A percentile compares a stretch with the other conserved stretches of the same genome.
Conservation (phyloP, 64 coral and sea anemone species). For the Porites lutea region DNA sequence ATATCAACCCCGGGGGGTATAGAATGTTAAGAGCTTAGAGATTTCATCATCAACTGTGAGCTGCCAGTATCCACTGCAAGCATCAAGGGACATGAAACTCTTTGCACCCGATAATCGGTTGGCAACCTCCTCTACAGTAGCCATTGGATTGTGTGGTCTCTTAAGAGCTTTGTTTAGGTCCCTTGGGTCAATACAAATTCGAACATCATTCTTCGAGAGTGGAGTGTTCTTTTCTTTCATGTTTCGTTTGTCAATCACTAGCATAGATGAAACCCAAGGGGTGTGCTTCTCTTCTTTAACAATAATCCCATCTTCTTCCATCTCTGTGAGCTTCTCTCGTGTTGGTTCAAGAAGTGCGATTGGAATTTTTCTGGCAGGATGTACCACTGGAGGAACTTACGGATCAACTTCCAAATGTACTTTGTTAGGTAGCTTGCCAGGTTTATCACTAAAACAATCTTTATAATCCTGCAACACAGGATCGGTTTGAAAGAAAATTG, state of each 20-base stretch:
- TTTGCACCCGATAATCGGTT: not conserved
- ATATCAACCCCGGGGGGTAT: constrained; percentile 24
- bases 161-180: constrained; percentile 6
- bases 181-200: constrained; percentile 52
- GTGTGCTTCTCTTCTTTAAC: constrained; percentile 64
- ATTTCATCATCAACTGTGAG: constrained; percentile 34
- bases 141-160: constrained; percentile 38
- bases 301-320: constrained; percentile 67
- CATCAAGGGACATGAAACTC: no score
- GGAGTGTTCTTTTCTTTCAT: constrained; percentile 9
- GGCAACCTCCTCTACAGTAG: constrained; percentile 6
- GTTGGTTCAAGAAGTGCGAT: constrained; percentile 40
- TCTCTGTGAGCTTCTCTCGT: not conserved
- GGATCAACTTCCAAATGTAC: not conserved
- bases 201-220: not conserved
- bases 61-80: not conserved
- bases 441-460: constrained; percentile 4
- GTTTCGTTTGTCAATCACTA: not conserved
- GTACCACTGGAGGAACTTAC: constrained; percentile 22
- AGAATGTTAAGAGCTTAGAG: constrained; percentile 35
- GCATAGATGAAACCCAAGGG: constrained; percentile 35
- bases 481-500: not conserved
- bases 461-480: not conserved
- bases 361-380: constrained; percentile 53
- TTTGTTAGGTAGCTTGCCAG: not conserved